Evolutionary conservation across 35 echinoderm and acorn worm species (phyloP).

Genomic region (Ophiothrix spiculata): DNA sequence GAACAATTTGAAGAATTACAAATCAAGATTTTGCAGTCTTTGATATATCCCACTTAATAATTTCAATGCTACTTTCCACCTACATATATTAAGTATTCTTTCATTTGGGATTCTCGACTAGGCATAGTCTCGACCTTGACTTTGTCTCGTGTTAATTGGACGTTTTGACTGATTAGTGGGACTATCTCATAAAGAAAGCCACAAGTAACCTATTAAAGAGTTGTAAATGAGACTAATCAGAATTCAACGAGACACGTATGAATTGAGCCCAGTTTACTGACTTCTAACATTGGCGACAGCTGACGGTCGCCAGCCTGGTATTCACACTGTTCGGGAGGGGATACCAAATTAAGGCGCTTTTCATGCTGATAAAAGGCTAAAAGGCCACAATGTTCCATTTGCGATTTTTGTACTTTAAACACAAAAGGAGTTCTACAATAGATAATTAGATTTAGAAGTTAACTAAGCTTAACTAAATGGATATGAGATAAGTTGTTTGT

Average conservation of each 20-base stretch:
- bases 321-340: neutral
- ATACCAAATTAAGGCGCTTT: neutral
- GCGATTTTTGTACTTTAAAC: too few relatives aligned
- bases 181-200: neutral
- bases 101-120: neutral
- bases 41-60: too few relatives aligned
- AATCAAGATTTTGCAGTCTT: too few relatives aligned
- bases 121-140: neutral
- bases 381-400: too few relatives aligned
- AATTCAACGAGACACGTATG: neutral
- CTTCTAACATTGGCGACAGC: neutral
- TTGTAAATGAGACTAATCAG: neutral
- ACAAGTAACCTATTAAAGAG: neutral
- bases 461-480: too few relatives aligned
- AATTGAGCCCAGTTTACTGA: neutral
- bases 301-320: neutral
- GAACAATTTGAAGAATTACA: too few relatives aligned
- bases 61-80: too few relatives aligned
- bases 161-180: neutral
- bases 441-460: too few relatives aligned
- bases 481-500: too few relatives aligned
- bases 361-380: neutral
- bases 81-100: too few relatives aligned
- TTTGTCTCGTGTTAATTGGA: neutral
- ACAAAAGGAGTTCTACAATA: too few relatives aligned